Base-by-base conservation (phyloP, 2,797 vertebrate genomes). In the Poeciliopsis gracilis region DNA sequence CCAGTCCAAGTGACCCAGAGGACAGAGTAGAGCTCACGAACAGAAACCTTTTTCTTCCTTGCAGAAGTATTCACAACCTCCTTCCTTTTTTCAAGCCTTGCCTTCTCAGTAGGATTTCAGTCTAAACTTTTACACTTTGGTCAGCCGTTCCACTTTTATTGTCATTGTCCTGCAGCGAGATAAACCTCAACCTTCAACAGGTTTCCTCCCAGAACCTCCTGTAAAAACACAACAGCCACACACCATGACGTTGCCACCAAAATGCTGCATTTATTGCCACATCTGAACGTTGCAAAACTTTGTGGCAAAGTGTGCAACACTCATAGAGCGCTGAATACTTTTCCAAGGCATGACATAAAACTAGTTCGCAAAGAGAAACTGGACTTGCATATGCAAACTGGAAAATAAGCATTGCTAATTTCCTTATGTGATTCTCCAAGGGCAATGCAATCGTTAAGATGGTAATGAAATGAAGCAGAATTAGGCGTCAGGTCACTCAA, bases 1-100 rank as follows among this genome's bases (percentile, higher is more conserved):
- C 36, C 71, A 46, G 77, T 75, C 82, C 69, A 53, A 77, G 66
- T 79, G 76, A 47, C 77, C 78, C 77, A 16, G 67, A 10, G 45
- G 76, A 66, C 66, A 25, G 41, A 69, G 11, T 3, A 45, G 41
- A 69, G 41, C 38, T 38, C 41, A 45, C 7, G 3, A 46, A n/a
- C 12, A 45, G 5, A 70, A 45, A 70, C 67, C 33, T 66, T 67
- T 67, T 67, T 41, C 63, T 67, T 38, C 18, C 63, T 11, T 38
- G 33, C 18, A 66, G 38, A 66, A 9, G 63, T 9, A 20, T 66
- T 36, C 18, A 18, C 3, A 67, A 23, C 10, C 9, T 20, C 18
- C 33, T 20, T 23, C 4, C 61, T 38, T 63, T 63, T 61, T 30
- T 25, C 33, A 33, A 16, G 47, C 13, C 18, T 36, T 38, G 6